Base-by-base conservation (phyloP, 2,888 invertebrate genomes). In the Atethmia centrago region DNA sequence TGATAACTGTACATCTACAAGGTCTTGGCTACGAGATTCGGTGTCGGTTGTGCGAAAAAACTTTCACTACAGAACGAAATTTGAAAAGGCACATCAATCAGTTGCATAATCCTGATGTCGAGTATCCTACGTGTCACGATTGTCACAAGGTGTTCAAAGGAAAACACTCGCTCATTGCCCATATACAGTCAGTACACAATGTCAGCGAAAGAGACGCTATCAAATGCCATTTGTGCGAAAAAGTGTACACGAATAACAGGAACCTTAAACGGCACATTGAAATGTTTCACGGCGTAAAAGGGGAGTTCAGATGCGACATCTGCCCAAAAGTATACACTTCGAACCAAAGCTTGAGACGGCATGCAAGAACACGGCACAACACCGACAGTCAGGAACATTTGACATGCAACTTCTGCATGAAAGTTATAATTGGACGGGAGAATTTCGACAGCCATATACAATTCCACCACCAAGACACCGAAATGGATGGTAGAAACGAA, bases 271-370 rank as follows among this genome's bases (percentile, higher is more conserved):
- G 94, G 0, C 95, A 95, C 36, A 82, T 93, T 0, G 94, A 95
- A 73, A 92, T 91, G 89, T 90, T 87, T 74, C 95, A 95, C 1
- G 92, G 92, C 0, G 90, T 92, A 7, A 92, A 88, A 51, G 92
- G 85, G 0, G 92, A 93, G n/a, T 93, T 87, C 19, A 89, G 80
- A 64, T 95, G 95, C 49, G 90, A 90, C 16, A 82, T 93, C 0
- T 95, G 95, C 53, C 93, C 94, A 0, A 95, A 95, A 88, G 89
- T 92, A 0, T 95, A 94, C 74, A 92, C 93, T 0, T 93, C 94
- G 0, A 94, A 93, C 72, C 94, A 94, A 42, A 94, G 94, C 71
- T 81, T 95, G 3, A 84, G 89, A 62, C 83, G 94, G 0, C 95
- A 95, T 67, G 82, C 88, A 0, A 84, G 87, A 31, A 90, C 91